Evolutionary conservation across 2,113 vertebrate species (phyloP), one percentile per base, ranked within the genome.

Genomic region (Seriola rivoliana): DNA sequence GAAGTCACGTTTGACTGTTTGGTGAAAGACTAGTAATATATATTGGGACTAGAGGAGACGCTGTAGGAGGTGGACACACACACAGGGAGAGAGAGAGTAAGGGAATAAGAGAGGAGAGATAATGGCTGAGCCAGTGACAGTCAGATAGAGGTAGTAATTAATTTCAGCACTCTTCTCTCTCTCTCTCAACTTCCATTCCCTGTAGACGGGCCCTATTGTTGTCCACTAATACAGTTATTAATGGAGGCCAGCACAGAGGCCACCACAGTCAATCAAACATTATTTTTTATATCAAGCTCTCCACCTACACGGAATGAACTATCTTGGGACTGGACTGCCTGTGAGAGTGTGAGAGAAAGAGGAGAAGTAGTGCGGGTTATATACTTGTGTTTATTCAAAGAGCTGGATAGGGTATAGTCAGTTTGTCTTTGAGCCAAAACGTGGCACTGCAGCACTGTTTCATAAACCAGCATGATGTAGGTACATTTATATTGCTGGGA

Each of bases 141-240:
- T 85, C 70, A 88, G 73, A 89, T 88, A 87, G 88, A 88, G 82
- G 68, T 82, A 88, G 85, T 92, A 92, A 92, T 94, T 94, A 91
- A 93, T 94, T 91, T 91, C 86, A 81, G 75, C 78, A 71, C 85
- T 85, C 71, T 77, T 48, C 74, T 63, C 75, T 85, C 81, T 50
- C 81, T 50, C 78, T 80, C 82, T 81, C 17, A 81, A 82, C 87
- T 80, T 84, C 82, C 50, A 72, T 81, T 89, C 90, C 89, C 92
- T 54, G 57, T 19, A 80, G 93, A 89, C 70, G 16, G 80, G 76
- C 78, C 81, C 89, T 65, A 92, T 93, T 93, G 93, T 94, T 93
- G 90, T 88, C 92, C 77, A 83, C 88, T 92, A 92, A 93, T 85
- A 83, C 85, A 91, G 85, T 92, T 91, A 93, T 93, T 93, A 93